Percentiles rank a stretch among this genome's conserved stretches.
phyloP scores from a whole-genome alignment of 2,888 invertebrate species.

The Lochmaea crataegi region DNA sequence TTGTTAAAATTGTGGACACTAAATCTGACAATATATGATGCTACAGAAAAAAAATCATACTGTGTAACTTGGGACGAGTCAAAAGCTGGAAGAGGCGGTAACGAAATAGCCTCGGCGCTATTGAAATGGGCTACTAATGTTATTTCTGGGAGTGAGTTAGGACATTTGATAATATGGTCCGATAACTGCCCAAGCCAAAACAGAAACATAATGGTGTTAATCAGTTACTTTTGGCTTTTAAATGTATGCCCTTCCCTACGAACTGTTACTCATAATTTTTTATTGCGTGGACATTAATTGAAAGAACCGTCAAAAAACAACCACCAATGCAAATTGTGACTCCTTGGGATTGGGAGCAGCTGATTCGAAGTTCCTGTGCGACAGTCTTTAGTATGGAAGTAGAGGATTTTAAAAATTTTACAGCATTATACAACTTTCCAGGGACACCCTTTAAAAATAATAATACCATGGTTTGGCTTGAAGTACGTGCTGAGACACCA shows the following conservation, averaged over 20 bases:
- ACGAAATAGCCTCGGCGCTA: conserved; percentile 39
- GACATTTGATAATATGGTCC: conserved; percentile 26
- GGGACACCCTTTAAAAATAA: neutral
- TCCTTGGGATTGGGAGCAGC: conserved; percentile 14
- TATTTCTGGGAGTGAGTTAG: conserved; percentile 16
- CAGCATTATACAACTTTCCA: neutral
- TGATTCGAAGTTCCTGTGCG: conserved; percentile 3
- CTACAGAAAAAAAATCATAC: conserved; percentile 31
- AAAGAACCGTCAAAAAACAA: conserved; percentile 27
- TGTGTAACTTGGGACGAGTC: conserved; percentile 46
- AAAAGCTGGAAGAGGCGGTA: conserved; percentile 43
- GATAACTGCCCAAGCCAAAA: conserved; percentile 35
- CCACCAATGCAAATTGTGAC: conserved; percentile 18
- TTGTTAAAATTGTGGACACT: conserved; percentile 33
- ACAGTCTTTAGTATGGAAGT: conserved; percentile 22
- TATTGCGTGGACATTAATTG: too few relatives aligned
- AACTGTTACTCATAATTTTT: too few relatives aligned
- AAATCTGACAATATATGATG: conserved; percentile 33
- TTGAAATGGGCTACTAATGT: conserved; percentile 39
- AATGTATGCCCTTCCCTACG: too few relatives aligned
- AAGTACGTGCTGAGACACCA: conserved; percentile 19
- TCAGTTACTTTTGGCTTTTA: too few relatives aligned
- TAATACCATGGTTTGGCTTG: conserved; percentile 17
- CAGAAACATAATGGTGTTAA: conserved; percentile 28
- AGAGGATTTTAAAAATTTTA: conserved; percentile 2